Conservation (phyloP, 1,140 invertebrate species). For the Magallana angulata region DNA sequence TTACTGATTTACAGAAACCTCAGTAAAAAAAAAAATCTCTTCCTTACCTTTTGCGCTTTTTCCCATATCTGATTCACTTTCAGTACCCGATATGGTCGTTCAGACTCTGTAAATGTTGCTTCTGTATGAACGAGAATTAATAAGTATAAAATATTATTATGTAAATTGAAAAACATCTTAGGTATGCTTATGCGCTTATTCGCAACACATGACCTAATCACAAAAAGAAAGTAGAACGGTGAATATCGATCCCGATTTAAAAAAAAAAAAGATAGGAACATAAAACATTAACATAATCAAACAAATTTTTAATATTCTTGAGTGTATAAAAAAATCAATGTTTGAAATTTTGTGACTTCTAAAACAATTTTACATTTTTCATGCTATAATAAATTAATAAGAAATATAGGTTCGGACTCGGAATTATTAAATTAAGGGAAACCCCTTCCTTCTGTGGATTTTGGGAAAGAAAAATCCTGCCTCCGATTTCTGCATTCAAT, state of each 20-base stretch:
- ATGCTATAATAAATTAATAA: too few species aligned
- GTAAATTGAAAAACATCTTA: too few species aligned
- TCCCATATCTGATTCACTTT: slow-evolving; percentile 91
- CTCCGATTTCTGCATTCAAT: not conserved
- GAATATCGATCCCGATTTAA: slow-evolving; percentile 1
- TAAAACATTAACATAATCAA: too few species aligned
- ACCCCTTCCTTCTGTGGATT: not conserved
- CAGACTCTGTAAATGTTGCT: not conserved
- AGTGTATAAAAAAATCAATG: too few species aligned
- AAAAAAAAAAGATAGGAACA: not conserved
- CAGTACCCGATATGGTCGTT: slow-evolving; percentile 88
- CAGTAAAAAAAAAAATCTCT: not conserved
- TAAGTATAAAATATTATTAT: not conserved
- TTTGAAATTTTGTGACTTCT: too few species aligned
- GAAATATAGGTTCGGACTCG: not conserved
- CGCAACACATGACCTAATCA: not conserved
- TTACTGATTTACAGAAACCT: not conserved
- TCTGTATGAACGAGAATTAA: not conserved
- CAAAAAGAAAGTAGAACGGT: not conserved
- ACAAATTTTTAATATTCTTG: too few species aligned
- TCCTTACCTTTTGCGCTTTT: slow-evolving; percentile 88
- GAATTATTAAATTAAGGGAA: not conserved
- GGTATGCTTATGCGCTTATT: too few species aligned
- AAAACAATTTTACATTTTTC: too few species aligned
- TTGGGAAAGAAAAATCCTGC: not conserved